phyloP scores from a whole-genome alignment of 2,113 vertebrate genomes.

The Spea multiplicata region DNA sequence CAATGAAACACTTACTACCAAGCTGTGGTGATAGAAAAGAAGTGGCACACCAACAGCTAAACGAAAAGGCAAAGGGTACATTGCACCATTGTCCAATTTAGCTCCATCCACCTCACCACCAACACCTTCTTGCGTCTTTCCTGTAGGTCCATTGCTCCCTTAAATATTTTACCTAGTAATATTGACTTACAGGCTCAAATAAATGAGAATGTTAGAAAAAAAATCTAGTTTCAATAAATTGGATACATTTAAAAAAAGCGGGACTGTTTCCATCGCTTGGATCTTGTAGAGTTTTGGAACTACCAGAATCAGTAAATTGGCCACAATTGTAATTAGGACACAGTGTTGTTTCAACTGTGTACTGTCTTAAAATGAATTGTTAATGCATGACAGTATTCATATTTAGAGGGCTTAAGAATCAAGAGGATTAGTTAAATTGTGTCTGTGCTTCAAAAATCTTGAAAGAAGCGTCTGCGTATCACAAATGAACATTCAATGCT shows the following conservation, averaged over 20 bases:
- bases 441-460: background rate
- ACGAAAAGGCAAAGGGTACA: no score
- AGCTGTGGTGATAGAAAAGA: no score
- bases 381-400: background rate
- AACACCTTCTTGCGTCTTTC: no score
- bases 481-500: background rate
- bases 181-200: no score
- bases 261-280: background rate
- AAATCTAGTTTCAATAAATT: background rate
- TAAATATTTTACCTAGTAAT: no score
- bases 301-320: background rate
- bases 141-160: no score
- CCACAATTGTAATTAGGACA: background rate
- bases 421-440: conserved; percentile 4
- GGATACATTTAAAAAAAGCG: background rate
- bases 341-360: background rate
- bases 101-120: no score
- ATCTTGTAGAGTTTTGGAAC: background rate
- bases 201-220: no score
- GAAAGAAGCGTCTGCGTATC: background rate
- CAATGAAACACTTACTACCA: no score
- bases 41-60: no score
- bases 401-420: background rate
- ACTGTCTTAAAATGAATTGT: background rate
- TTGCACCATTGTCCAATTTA: no score